phyloP scores from a whole-genome alignment of 2,797 vertebrate genomes.

The Spinibarbus caldwelli region DNA sequence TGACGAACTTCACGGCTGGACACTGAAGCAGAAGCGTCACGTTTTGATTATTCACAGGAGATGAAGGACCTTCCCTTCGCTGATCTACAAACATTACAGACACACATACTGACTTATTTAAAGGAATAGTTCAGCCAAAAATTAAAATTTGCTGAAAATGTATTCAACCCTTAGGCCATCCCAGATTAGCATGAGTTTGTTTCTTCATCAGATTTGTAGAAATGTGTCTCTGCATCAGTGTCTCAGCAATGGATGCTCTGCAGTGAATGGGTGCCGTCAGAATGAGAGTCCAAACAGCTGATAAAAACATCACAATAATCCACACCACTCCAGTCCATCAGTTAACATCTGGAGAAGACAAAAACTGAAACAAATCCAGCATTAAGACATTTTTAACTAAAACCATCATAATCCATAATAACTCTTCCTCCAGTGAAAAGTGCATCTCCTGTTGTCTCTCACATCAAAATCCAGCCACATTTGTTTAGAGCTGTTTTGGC shows the following conservation, averaged over 20 bases:
- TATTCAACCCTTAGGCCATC: background rate
- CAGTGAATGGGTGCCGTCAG: no score
- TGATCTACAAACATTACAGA: slow-evolving; percentile 72
- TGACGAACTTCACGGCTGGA: slow-evolving; percentile 96
- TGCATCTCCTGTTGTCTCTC: no score
- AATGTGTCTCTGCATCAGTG: no score
- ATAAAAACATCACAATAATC: no score
- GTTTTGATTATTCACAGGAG: slow-evolving; percentile 90
- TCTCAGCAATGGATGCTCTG: no score
- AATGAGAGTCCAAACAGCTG: no score
- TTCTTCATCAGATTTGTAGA: background rate
- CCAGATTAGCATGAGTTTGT: background rate
- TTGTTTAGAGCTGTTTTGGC: no score
- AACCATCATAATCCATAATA: no score
- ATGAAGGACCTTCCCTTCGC: slow-evolving; percentile 85
- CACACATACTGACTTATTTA: background rate
- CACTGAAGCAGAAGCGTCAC: slow-evolving; percentile 92
- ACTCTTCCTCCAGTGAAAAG: no score
- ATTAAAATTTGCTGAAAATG: background rate
- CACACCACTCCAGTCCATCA: background rate
- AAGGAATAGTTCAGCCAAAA: background rate
- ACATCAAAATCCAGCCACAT: no score
- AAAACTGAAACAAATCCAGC: background rate
- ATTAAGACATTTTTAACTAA: no score
- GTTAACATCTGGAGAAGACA: background rate